A percentile compares a stretch with the other conserved stretches of the same genome.
Evolutionary conservation across 2,797 vertebrate species (phyloP).

Genomic region (Oreochromis mossambicus): DNA sequence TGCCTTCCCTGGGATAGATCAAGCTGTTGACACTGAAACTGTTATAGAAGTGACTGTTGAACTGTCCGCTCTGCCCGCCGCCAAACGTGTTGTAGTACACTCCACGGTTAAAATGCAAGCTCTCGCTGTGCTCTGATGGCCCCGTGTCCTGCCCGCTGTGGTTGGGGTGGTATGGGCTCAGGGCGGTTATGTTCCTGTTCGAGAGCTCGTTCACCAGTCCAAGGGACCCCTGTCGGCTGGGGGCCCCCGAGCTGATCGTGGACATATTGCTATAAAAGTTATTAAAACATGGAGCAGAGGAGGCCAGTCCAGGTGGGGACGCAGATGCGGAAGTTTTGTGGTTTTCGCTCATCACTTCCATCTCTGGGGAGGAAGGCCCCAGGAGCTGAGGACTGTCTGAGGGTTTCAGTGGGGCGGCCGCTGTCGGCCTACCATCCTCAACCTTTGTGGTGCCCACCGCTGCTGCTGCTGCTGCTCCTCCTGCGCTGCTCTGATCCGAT

Average conservation of each 20-base stretch:
- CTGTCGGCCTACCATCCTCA: constrained; percentile 74
- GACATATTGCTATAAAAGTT: constrained; percentile 93
- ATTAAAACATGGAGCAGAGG: constrained; percentile 82
- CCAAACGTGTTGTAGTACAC: constrained; percentile 89
- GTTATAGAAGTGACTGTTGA: constrained; percentile 91
- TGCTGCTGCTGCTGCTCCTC: neutral
- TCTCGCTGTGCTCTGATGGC: constrained; percentile 65
- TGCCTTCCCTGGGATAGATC: constrained; percentile 91
- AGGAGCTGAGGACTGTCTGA: constrained; percentile 73
- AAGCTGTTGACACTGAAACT: constrained; percentile 94
- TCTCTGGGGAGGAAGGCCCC: constrained; percentile 78
- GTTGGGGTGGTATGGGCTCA: constrained; percentile 79
- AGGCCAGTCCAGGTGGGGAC: constrained; percentile 73
- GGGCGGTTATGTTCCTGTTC: constrained; percentile 85
- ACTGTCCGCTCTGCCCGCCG: constrained; percentile 82
- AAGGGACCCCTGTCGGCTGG: constrained; percentile 74
- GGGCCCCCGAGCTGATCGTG: constrained; percentile 69
- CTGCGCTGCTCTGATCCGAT: constrained; percentile 76
- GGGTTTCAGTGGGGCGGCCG: constrained; percentile 55
- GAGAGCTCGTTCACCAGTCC: constrained; percentile 84
- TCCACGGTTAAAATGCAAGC: constrained; percentile 77
- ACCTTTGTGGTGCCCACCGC: constrained; percentile 64
- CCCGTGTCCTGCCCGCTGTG: constrained; percentile 57
- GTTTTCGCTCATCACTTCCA: constrained; percentile 79
- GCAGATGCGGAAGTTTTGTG: constrained; percentile 73